These are phyloP conservation scores for Girardia tigrina DNA, from an alignment of 2,888 invertebrate genomes.

Conservation along the genomic window DNA sequence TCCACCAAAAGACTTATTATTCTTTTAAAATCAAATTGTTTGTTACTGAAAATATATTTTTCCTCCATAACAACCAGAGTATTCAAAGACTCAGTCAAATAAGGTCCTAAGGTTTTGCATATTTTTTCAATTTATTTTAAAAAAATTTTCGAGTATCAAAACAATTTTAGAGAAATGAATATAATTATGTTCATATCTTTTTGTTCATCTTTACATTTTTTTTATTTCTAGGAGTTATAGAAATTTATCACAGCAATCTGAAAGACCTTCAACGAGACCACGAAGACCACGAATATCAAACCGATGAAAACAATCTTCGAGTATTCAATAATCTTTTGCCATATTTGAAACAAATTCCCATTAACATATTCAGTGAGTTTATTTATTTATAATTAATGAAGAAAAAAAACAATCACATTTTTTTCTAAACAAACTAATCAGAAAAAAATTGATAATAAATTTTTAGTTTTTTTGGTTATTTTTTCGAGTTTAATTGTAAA, in stretches of 20 bases:
- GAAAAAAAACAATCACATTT: background rate
- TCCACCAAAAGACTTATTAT: too few species aligned
- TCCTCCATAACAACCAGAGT: too few species aligned
- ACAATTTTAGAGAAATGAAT: background rate
- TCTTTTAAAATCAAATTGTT: too few species aligned
- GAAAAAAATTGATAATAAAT: background rate
- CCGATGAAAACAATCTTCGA: background rate
- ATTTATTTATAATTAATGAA: background rate
- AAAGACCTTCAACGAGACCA: conserved; percentile 16
- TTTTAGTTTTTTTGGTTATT: background rate
- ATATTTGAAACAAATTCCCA: background rate
- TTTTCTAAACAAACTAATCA: background rate
- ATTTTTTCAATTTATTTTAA: background rate
- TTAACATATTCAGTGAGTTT: background rate
- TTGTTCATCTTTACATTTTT: background rate
- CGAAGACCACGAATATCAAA: background rate
- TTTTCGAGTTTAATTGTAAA: background rate
- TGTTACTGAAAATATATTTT: too few species aligned
- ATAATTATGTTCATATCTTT: background rate
- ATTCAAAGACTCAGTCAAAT: too few species aligned
- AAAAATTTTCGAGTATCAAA: background rate
- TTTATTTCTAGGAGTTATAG: background rate
- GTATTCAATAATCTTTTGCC: background rate
- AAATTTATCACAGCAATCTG: background rate
- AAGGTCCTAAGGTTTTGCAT: background rate